These are phyloP conservation scores for Indicator indicator DNA, from an alignment of 2,113 vertebrate genomes.

Conservation along the genomic window DNA sequence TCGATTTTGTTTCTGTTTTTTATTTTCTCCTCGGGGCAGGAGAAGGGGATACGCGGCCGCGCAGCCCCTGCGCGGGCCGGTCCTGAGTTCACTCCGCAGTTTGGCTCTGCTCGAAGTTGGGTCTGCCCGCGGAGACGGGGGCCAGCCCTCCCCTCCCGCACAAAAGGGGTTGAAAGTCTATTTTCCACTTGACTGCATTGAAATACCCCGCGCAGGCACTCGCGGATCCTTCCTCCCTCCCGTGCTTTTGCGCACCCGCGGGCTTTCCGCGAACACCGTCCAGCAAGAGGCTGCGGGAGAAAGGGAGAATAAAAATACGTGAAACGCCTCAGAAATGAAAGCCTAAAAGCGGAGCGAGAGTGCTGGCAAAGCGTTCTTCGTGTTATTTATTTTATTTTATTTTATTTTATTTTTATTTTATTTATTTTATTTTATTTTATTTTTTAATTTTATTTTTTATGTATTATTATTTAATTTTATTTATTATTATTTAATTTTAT, in stretches of 20 bases:
- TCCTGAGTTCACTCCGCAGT: conserved; percentile 64
- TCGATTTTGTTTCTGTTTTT: rapidly evolving
- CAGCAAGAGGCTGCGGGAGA: neutral
- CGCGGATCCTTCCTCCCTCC: conserved; percentile 24
- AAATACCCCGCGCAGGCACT: conserved; percentile 59
- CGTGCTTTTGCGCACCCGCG: neutral
- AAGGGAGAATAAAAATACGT: neutral
- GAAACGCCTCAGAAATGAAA: neutral
- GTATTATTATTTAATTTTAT: neutral
- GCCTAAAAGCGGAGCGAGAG: neutral
- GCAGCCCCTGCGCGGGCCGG: conserved; percentile 24
- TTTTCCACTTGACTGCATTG: conserved; percentile 78
- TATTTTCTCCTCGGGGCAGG: neutral
- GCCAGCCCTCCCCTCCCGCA: conserved; percentile 52
- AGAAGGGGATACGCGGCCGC: neutral
- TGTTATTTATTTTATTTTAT: neutral
- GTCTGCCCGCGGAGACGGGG: neutral
- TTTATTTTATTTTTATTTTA: too few relatives aligned
- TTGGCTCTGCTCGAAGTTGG: conserved; percentile 43
- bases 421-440: too few relatives aligned
- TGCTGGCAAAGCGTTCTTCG: neutral
- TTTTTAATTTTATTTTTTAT: too few relatives aligned
- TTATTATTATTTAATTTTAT: neutral
- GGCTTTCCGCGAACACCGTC: neutral
- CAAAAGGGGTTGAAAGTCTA: conserved; percentile 78